Evolutionary conservation across 2,113 vertebrate genomes (phyloP), one percentile per base, ranked within the genome.

Genomic region (Terrapene triunguis): DNA sequence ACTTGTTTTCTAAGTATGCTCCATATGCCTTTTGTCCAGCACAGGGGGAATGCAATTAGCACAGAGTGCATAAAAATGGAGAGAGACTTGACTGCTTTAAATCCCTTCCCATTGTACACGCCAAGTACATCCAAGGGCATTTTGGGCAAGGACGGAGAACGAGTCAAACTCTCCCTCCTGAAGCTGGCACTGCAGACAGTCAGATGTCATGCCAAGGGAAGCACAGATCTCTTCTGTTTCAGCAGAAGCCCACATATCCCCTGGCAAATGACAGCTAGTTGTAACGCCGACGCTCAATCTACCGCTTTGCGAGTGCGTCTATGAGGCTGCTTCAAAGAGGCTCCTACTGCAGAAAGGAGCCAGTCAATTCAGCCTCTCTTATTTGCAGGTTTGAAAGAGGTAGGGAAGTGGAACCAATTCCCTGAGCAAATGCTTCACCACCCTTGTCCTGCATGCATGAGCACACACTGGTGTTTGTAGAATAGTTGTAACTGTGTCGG

Each of bases 251-350:
- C 54, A 0, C 2, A 0, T 2, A 12, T 17, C 21, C 22, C 50
- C 84, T 11, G 74, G 80, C 87, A 6, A 5, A 42, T 0, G 16
- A 44, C 69, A 87, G 25, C 48, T 50, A 9, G 32, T 2, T 2
- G 44, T 0, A 3, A 17, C 0, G 0, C 9, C 53, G 21, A 0
- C 1, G 2, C 1, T 1, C 54, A 6, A 4, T 80, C 44, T 25
- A 38, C 48, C 21, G 13, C 17, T 38, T 1, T 12, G 82, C 25
- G 14, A 54, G 27, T 0, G 9, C 48, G 10, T 6, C 5, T 1
- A 10, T 69, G 24, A 0, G 4, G 51, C 0, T 2, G 65, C 35
- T 79, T 50, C 47, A 44, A 27, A 65, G 65, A 27, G 42, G 10
- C 47, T 3, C 83, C 32, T 1, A 0, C 42, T 27, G 3, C 5